A percentile compares a stretch with the other conserved stretches of the same genome.
Evolutionary conservation across 2,888 invertebrate genomes (phyloP).

Genomic region (Hydropsyche betteni): DNA sequence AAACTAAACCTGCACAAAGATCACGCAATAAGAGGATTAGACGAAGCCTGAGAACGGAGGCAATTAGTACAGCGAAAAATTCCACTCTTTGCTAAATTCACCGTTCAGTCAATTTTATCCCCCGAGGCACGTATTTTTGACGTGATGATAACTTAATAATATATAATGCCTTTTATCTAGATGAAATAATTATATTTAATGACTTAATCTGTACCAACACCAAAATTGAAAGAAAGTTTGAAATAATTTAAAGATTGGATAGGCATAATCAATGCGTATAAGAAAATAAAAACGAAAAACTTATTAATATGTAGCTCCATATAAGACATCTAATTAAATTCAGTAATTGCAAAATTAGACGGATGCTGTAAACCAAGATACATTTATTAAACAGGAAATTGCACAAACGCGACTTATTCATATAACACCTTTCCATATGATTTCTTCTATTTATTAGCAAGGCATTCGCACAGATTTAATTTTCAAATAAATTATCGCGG

Average conservation of each 20-base stretch:
- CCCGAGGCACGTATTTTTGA: conserved; percentile 17
- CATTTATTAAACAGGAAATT: conserved; percentile 25
- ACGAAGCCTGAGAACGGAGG: conserved; percentile 28
- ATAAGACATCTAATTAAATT: conserved; percentile 25
- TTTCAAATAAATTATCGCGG: background rate
- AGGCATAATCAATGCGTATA: background rate
- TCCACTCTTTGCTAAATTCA: conserved; percentile 16
- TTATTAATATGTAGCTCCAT: conserved; percentile 3
- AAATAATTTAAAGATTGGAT: no score
- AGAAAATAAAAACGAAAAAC: background rate
- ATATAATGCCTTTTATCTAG: background rate
- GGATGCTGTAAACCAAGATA: conserved; percentile 28
- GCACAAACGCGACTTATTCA: conserved; percentile 24
- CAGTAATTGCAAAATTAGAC: conserved; percentile 30
- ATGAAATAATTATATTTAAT: conserved; percentile 18
- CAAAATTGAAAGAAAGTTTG: background rate
- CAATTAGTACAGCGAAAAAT: conserved; percentile 22
- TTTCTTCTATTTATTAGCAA: no score
- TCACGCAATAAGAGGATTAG: conserved; percentile 39
- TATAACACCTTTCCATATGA: conserved; percentile 19
- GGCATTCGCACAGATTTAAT: background rate
- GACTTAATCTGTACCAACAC: conserved; percentile 15
- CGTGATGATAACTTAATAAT: conserved; percentile 34
- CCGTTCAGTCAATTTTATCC: background rate
- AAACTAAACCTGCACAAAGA: background rate